These are phyloP conservation scores for Oryzias melastigma DNA, from an alignment of 2,113 vertebrate species.

Conservation along the genomic window DNA sequence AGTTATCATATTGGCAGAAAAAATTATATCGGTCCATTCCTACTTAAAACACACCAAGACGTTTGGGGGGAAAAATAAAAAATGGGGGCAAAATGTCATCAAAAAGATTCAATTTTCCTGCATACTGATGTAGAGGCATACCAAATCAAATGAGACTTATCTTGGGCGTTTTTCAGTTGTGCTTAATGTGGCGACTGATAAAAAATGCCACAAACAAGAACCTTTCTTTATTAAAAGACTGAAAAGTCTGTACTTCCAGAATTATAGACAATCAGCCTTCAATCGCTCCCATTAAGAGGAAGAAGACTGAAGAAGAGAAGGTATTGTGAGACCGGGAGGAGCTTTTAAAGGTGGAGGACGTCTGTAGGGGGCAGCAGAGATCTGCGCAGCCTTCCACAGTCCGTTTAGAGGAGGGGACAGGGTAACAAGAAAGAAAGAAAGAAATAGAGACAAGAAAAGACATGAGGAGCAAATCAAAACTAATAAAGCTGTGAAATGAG, in stretches of 20 bases:
- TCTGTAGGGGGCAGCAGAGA: constrained; percentile 68
- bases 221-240: background rate
- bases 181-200: constrained; percentile 1
- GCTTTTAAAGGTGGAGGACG: background rate
- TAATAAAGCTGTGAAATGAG: constrained; percentile 20
- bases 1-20: no score
- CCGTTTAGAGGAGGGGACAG: constrained; percentile 16
- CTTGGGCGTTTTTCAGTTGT: background rate
- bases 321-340: constrained; percentile 1
- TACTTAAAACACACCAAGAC: no score
- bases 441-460: background rate
- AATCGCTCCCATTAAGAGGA: background rate
- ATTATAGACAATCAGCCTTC: no score
- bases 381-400: constrained; percentile 20
- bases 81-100: no score
- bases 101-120: no score
- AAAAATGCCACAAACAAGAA: background rate
- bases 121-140: no score
- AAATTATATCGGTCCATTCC: no score
- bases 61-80: no score
- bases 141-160: background rate
- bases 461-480: constrained; percentile 9
- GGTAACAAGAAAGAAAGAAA: constrained; percentile 7
- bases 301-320: background rate
- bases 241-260: no score